A percentile compares a stretch with the other conserved stretches of the same genome.
Conservation (phyloP, 2,888 invertebrate genomes). For the Megaustenia siamemsis region DNA sequence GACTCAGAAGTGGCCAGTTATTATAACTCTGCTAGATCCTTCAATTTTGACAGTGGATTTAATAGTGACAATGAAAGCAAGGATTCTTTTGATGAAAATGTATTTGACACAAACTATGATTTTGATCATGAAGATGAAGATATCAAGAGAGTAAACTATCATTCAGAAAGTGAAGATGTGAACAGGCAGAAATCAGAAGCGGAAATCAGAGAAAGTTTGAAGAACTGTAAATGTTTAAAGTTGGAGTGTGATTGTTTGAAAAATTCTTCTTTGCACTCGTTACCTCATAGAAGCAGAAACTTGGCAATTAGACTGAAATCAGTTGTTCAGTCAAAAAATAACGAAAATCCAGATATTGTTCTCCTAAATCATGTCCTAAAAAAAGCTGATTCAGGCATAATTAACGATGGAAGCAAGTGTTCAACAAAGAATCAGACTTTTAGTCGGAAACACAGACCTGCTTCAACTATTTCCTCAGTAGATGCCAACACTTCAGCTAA, state of each 20-base stretch:
- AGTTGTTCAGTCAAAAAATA: neutral
- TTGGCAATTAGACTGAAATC: neutral
- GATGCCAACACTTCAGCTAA: too few species aligned
- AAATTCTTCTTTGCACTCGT: neutral
- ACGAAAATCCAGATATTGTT: neutral
- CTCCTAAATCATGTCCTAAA: neutral
- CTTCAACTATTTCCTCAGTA: neutral
- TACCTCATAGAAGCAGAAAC: neutral
- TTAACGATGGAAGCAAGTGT: neutral
- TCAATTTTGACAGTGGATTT: conserved; percentile 40
- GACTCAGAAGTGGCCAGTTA: neutral
- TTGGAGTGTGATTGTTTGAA: neutral
- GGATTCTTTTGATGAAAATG: neutral
- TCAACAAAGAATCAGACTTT: neutral
- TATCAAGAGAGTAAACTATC: neutral
- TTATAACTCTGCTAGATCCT: neutral
- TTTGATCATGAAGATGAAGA: neutral
- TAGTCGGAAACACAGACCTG: neutral
- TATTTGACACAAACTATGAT: neutral
- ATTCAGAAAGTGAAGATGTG: neutral
- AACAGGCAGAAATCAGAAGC: neutral
- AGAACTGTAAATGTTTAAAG: neutral
- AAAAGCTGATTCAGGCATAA: neutral
- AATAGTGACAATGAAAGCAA: conserved; percentile 24
- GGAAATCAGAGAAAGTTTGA: neutral